phyloP scores from a whole-genome alignment of 1,140 invertebrate species.

The Saccostrea echinata region DNA sequence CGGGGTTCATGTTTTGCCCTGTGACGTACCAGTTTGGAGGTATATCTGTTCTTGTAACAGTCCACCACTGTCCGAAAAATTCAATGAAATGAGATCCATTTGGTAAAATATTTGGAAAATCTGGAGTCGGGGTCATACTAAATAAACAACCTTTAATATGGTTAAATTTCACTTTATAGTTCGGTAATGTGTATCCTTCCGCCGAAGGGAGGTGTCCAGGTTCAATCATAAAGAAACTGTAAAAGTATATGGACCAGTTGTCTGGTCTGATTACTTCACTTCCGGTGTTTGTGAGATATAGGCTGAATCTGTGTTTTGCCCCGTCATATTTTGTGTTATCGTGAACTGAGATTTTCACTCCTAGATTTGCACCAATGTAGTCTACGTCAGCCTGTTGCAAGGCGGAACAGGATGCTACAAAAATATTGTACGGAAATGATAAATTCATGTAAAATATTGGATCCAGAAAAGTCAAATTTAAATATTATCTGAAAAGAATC shows the following conservation, averaged over 20 bases:
- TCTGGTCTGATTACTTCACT: conserved; percentile 46
- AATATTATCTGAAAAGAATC: too few species aligned
- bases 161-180: conserved; percentile 58
- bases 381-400: conserved; percentile 10
- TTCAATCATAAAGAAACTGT: conserved; percentile 62
- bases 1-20: conserved; percentile 57
- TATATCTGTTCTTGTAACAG: conserved; percentile 69
- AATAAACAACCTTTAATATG: conserved; percentile 73
- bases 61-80: conserved; percentile 61
- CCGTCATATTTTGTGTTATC: conserved; percentile 63
- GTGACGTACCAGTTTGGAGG: conserved; percentile 73
- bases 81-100: background rate
- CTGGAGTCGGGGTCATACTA: conserved; percentile 62
- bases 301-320: conserved; percentile 44
- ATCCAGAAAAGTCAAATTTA: too few species aligned
- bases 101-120: conserved; percentile 43
- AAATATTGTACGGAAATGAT: background rate
- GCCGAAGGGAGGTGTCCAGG: conserved; percentile 48
- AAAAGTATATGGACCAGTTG: conserved; percentile 70
- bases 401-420: background rate
- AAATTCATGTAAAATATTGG: background rate
- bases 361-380: conserved; percentile 62
- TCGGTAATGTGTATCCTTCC: conserved; percentile 53
- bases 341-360: conserved; percentile 62
- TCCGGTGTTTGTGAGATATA: conserved; percentile 66